Base-by-base conservation (phyloP, 2,113 vertebrate genomes). In the Uropsilus gracilis region DNA sequence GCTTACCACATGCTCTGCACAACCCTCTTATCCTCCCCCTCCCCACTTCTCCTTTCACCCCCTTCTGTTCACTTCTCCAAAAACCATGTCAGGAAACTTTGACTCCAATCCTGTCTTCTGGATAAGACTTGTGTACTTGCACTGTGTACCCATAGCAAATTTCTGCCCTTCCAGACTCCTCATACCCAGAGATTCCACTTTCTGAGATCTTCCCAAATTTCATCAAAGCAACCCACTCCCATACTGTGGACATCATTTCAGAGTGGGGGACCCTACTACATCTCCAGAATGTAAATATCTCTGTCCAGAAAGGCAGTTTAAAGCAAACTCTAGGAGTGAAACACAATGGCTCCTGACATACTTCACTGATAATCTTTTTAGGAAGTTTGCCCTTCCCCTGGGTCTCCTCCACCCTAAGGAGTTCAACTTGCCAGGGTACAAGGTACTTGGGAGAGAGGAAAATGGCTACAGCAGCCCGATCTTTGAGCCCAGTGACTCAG, bases 381-480 rank as follows among this genome's bases (percentile, higher is more conserved):
- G 32, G 26, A 72, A 55, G 39, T 75, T 87, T 68, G 73, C 17
- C 4, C 1, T 5, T 63, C 20, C 42, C 46, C 32, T 14, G 2
- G 13, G 73, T 26, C 48, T 34, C 30, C 44, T 50, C 34, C 32
- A 76, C 6, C 16, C 44, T 32, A 28, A 34, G 53, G 10, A 94
- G 34, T 42, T 68, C 22, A 0, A 53, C 16, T n/a, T 82, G 32
- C 57, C 14, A 34, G 64, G 57, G n/a, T 0, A 7, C 22, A 18
- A 1, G 7, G 17, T 44, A 14, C 30, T 42, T 8, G 3, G 8
- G 20, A 66, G 39, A 14, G 37, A 44, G 13, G 22, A 6, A 46
- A 13, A 39, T 12, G 14, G 8, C 28, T 8, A 16, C 26, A 73
- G 37, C n/a, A n/a, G 61, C 1, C 2, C 0, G 11, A 3, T 30